Evolutionary conservation across 2,888 invertebrate genomes (phyloP).

Genomic region (Stegophylla sp.): DNA sequence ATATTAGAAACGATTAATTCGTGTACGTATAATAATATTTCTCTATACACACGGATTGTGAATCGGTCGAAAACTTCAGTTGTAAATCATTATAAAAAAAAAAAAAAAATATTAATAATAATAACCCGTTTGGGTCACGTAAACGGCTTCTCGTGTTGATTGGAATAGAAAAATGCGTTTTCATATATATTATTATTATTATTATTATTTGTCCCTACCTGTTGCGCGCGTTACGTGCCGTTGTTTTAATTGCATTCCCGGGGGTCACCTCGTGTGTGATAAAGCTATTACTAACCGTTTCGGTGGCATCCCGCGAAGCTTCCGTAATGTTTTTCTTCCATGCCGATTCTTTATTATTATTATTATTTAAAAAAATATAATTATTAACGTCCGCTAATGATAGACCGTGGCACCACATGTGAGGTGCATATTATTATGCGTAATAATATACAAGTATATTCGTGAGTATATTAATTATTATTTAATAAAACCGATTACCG

Average conservation of each 20-base stretch:
- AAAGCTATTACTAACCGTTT: slow-evolving; percentile 29
- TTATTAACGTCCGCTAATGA: slow-evolving; percentile 33
- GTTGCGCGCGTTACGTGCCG: slow-evolving; percentile 48
- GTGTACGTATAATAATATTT: neutral
- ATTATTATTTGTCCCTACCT: neutral
- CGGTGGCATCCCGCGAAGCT: slow-evolving; percentile 21
- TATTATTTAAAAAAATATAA: neutral
- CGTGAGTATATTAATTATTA: slow-evolving; percentile 18
- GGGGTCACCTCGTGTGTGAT: slow-evolving; percentile 37
- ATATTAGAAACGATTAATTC: neutral
- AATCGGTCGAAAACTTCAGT: neutral
- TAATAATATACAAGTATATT: neutral
- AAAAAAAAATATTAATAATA: neutral
- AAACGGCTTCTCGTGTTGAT: slow-evolving; percentile 54
- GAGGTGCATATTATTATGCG: neutral
- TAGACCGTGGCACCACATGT: slow-evolving; percentile 10
- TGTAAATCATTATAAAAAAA: neutral
- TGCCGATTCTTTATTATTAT: neutral
- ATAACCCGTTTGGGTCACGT: slow-evolving; percentile 43
- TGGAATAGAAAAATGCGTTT: slow-evolving; percentile 16
- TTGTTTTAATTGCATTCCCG: slow-evolving; percentile 48
- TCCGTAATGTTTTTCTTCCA: slow-evolving; percentile 11
- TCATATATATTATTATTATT: slow-evolving; percentile 24
- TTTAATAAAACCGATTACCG: slow-evolving; percentile 23
- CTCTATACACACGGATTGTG: neutral